Percentiles rank a stretch among this genome's conserved stretches.
phyloP scores from a whole-genome alignment of 2,113 vertebrate species.

The Circaetus cinerascens region DNA sequence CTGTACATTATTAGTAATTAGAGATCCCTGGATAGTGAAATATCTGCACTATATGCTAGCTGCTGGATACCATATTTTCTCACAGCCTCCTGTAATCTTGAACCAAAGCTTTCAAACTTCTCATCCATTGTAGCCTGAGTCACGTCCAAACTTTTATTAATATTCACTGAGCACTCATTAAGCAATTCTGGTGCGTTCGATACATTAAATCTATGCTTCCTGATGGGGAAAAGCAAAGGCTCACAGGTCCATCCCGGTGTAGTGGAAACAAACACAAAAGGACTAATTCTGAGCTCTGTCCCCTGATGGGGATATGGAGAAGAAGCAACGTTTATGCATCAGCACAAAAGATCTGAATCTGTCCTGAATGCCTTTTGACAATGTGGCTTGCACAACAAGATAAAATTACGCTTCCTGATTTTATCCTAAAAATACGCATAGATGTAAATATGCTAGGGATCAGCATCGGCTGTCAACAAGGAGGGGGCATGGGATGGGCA shows the following conservation, averaged over 20 bases:
- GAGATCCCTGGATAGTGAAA: slow-evolving; percentile 80
- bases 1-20: slow-evolving; percentile 81
- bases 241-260: neutral
- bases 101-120: slow-evolving; percentile 72
- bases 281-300: neutral
- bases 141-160: slow-evolving; percentile 72
- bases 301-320: neutral
- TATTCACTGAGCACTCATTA: slow-evolving; percentile 64
- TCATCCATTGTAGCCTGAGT: slow-evolving; percentile 53
- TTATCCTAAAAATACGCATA: neutral
- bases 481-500: neutral
- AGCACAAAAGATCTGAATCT: neutral
- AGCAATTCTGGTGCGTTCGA: slow-evolving; percentile 29
- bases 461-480: accelerated
- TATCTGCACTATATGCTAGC: slow-evolving; percentile 70
- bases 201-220: slow-evolving; percentile 38
- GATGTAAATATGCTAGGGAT: neutral
- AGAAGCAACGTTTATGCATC: neutral
- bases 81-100: slow-evolving; percentile 70
- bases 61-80: slow-evolving; percentile 70
- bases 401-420: neutral
- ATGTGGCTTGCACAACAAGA: neutral
- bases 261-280: slow-evolving; percentile 30
- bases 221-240: slow-evolving; percentile 35
- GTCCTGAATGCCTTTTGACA: neutral